Base-by-base conservation (phyloP, 2,113 vertebrate species). In the Pachycephala philippinensis region DNA sequence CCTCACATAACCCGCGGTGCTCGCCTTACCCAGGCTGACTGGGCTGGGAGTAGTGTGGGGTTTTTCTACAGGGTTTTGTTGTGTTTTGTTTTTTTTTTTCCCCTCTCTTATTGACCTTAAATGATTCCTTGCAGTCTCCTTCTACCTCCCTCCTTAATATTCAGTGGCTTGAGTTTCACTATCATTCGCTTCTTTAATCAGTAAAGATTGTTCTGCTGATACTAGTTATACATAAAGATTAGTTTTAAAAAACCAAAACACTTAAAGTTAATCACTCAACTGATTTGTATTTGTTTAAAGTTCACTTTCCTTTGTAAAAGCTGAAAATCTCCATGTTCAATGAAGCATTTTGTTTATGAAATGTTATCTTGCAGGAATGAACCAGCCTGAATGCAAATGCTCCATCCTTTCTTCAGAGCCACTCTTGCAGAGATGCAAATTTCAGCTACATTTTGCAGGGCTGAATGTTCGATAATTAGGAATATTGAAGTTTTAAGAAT, bases 401-500 rank as follows among this genome's bases (percentile, higher is more conserved):
- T 89, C 15, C 95, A 85, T 92, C 94, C 95, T 95, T 94, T 90
- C 94, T 97, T 90, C 87, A 77, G 89, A 93, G 87, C 93, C 90
- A 52, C 95, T 88, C 84, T 96, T 94, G 87, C 81, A 2, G 96
- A 96, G 89, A 97, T 97, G 97, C 97, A 97, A 94, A 97, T 98
- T 87, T 95, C 88, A 96, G 90, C 96, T 85, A 95, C 91, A 91
- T 96, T 97, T 93, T 90, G 88, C 94, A 92, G 79, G 11, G 92
- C 93, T 97, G 97, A 98, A 96, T 96, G 96, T 93, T 94, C 91
- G 96, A 44, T 97, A 97, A 98, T 98, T 97, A 97, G 84, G 91
- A 97, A 97, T 96, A 97, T 94, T 97, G 98, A 98, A 88, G 80
- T 93, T 83, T 95, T 65, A 78, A 97, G 97, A 96, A 96, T 84